Evolutionary conservation across 2,888 invertebrate species (phyloP).

Genomic region (Encarsia formosa): DNA sequence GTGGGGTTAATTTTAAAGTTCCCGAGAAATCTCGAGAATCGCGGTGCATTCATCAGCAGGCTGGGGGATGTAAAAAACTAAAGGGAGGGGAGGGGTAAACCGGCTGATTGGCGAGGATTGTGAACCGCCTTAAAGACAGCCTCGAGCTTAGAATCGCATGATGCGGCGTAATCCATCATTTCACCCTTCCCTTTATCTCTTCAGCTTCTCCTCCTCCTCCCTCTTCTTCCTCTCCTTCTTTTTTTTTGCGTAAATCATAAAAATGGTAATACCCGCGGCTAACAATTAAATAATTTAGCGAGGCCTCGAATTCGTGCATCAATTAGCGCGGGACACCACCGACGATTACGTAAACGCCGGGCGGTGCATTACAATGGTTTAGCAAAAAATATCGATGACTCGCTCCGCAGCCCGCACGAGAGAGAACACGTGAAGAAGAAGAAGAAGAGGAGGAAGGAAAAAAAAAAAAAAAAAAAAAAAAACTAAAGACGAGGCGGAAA

Average conservation of each 20-base stretch:
- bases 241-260: slow-evolving; percentile 2
- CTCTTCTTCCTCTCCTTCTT: background rate
- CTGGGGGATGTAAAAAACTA: background rate
- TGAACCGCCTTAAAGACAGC: slow-evolving; percentile 17
- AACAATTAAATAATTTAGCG: slow-evolving; percentile 19
- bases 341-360: too few relatives aligned
- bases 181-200: background rate
- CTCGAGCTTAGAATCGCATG: slow-evolving; percentile 22
- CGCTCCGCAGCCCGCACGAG: background rate
- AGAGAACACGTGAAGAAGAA: background rate
- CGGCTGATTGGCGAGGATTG: slow-evolving; percentile 19
- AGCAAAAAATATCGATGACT: slow-evolving; percentile 20
- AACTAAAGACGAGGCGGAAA: background rate
- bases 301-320: slow-evolving; percentile 6
- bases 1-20: too few relatives aligned
- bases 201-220: background rate
- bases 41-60: too few relatives aligned
- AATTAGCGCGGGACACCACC: too few relatives aligned
- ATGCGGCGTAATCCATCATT: slow-evolving; percentile 23
- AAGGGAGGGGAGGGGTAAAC: too few relatives aligned
- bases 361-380: too few relatives aligned
- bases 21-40: too few relatives aligned
- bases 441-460: background rate
- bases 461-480: background rate
- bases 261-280: slow-evolving; percentile 9